These are phyloP conservation scores for Drosophila azteca DNA, from an alignment of 1,140 invertebrate genomes.

Conservation along the genomic window DNA sequence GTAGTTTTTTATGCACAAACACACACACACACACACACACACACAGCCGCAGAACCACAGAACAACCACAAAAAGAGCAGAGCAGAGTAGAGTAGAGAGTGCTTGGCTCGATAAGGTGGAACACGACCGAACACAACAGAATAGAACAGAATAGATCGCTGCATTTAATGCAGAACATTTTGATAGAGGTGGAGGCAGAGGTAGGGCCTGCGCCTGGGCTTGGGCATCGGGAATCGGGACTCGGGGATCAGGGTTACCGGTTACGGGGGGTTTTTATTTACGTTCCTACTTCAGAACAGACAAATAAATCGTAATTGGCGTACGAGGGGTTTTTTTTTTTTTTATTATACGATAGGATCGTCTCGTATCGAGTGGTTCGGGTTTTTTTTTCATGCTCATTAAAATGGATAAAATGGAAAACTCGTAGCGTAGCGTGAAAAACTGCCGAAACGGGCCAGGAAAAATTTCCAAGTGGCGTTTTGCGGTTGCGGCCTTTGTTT, in stretches of 20 bases:
- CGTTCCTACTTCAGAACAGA: conserved; percentile 66
- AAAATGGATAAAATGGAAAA: conserved; percentile 66
- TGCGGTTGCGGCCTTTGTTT: conserved; percentile 59
- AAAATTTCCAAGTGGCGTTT: conserved; percentile 35
- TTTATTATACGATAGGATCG: conserved; percentile 36
- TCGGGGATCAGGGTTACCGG: conserved; percentile 3
- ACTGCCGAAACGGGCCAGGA: conserved; percentile 28
- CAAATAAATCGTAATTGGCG: conserved; percentile 82
- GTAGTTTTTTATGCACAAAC: conserved; percentile 45
- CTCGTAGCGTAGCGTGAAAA: conserved; percentile 58
- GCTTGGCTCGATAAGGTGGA: conserved; percentile 60
- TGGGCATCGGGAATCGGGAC: too few relatives aligned
- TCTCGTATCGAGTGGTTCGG: conserved; percentile 34
- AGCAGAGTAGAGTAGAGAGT: conserved; percentile 2
- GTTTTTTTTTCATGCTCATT: conserved; percentile 70
- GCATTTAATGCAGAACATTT: conserved; percentile 31
- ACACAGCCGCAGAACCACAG: conserved; percentile 8
- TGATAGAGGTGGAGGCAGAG: conserved; percentile 30
- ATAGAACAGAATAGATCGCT: conserved; percentile 28
- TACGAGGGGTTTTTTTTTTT: conserved; percentile 68
- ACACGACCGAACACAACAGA: conserved; percentile 32
- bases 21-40: conserved; percentile 24
- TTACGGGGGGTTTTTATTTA: conserved; percentile 55
- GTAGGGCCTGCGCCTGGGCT: neutral
- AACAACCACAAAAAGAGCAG: conserved; percentile 44